Evolutionary conservation across 2,113 vertebrate genomes (phyloP), one percentile per base, ranked within the genome.

Genomic region (Indri indri): DNA sequence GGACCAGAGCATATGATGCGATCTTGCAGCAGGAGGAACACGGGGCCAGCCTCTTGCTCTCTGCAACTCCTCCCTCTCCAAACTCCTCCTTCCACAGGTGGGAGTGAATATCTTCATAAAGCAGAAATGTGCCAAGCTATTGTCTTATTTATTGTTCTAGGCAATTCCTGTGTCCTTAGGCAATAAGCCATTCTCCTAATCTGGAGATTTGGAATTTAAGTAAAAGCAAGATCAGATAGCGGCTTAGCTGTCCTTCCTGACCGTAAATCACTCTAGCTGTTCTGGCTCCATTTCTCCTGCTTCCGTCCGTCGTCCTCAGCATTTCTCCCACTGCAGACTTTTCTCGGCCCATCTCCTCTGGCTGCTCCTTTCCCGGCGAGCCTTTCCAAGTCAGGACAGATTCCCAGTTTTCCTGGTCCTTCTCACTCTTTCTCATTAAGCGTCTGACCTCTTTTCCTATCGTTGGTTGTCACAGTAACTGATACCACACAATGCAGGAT

Each of bases 111-210:
- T 91, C 93, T 88, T 93, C 32, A 57, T 65, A 86, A 84, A 94
- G 42, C 61, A 94, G 71, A 95, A 88, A 93, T 94, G 85, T 88
- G 59, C 37, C 88, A 88, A 94, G 70, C 65, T 68, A 57, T 32
- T 87, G 61, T 61, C 84, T 92, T 79, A 52, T 80, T 77, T 76
- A 82, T 30, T 76, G 1, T 40, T 71, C 42, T 92, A 93, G 23
- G 85, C 34, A 89, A 59, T 68, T 91, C 54, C 37, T 88, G 50
- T 30, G 61, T 54, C 70, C 34, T 9, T 61, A 95, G 23, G 52
- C 45, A 90, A 76, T 32, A 42, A 32, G 50, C 85, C 45, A 71
- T 65, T 88, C 70, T 70, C 25, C 37, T 92, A 91, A 95, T 85
- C 73, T 86, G 61, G 73, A 86, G 57, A 93, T 70, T 59, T 82